Evolutionary conservation across 2,888 invertebrate species (phyloP).

Genomic region (Oscheius onirici): DNA sequence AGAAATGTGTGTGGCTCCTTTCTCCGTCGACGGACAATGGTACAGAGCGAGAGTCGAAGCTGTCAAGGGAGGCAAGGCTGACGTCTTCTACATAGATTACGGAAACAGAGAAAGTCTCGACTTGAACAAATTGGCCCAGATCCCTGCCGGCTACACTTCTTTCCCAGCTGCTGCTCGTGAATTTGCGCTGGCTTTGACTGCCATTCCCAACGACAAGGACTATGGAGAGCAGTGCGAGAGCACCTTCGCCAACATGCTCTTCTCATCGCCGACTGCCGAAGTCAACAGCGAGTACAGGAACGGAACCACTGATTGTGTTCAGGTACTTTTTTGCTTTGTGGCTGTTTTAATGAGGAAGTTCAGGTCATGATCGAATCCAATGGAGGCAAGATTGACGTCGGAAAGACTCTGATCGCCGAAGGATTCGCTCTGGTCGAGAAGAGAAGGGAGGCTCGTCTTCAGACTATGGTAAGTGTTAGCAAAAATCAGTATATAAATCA

Average conservation of each 20-base stretch:
- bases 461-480: constrained; percentile 78
- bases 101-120: constrained; percentile 89
- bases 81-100: constrained; percentile 91
- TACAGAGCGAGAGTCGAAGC: constrained; percentile 92
- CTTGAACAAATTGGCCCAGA: constrained; percentile 81
- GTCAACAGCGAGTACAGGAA: constrained; percentile 68
- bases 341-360: neutral
- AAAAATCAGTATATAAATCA: neutral
- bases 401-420: constrained; percentile 84
- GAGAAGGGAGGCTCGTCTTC: constrained; percentile 83
- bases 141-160: constrained; percentile 82
- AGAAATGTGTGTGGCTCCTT: constrained; percentile 89
- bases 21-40: constrained; percentile 89
- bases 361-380: constrained; percentile 50
- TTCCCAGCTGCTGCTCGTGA: constrained; percentile 82
- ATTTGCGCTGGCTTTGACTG: constrained; percentile 84
- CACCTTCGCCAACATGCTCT: constrained; percentile 32
- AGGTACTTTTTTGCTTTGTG: too few species aligned
- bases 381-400: constrained; percentile 78
- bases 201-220: constrained; percentile 81
- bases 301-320: constrained; percentile 53
- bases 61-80: constrained; percentile 79
- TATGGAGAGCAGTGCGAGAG: constrained; percentile 29
- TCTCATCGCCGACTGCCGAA: constrained; percentile 44
- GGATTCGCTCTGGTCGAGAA: constrained; percentile 86